Base-by-base conservation (phyloP, 2,113 vertebrate species). In the Crotophaga sulcirostris region DNA sequence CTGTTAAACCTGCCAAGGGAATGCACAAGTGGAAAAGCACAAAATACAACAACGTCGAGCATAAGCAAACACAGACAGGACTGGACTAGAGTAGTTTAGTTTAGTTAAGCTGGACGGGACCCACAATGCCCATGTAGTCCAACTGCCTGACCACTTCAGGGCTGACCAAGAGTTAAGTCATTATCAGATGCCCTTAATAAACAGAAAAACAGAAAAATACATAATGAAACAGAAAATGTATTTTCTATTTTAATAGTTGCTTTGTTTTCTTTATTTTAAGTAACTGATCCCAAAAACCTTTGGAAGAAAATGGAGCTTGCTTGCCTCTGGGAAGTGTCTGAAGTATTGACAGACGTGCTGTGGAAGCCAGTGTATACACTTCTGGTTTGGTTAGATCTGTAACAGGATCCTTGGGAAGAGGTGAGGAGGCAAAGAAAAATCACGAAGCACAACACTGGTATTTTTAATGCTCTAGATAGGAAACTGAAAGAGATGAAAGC, bases 341-440 rank as follows among this genome's bases (percentile, higher is more conserved):
- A 91, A 76, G 63, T 60, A 87, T 19, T 72, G 81, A 93, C 91
- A 47, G 74, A 87, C 47, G 72, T 28, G 60, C 54, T 36, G 31
- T 29, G 58, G 94, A 72, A 91, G 74, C 34, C 24, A 33, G 33
- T 7, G 28, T 36, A 34, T 31, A 56, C 45, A 40, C 72, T 85
- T 82, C 52, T 54, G 82, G 45, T 47, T 85, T 58, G 78, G 58
- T 89, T 77, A 68, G 58, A 68, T 87, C 89, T 92, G 55, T 84
- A 86, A 80, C 51, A 67, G n/a, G 28, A 42, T 94, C 74, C 60
- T 81, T 33, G 51, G 60, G n/a, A 89, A 94, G 44, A 47, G 34
- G 77, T 11, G 20, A 91, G 66, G 11, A 81, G 69, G 89, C 17
- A 83, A 66, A 93, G 82, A 58, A 83, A 95, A 96, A 87, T 66